Evolutionary conservation across 92 coral and sea anemone species (phyloP).

Genomic region (Parazoanthus atlanticus): DNA sequence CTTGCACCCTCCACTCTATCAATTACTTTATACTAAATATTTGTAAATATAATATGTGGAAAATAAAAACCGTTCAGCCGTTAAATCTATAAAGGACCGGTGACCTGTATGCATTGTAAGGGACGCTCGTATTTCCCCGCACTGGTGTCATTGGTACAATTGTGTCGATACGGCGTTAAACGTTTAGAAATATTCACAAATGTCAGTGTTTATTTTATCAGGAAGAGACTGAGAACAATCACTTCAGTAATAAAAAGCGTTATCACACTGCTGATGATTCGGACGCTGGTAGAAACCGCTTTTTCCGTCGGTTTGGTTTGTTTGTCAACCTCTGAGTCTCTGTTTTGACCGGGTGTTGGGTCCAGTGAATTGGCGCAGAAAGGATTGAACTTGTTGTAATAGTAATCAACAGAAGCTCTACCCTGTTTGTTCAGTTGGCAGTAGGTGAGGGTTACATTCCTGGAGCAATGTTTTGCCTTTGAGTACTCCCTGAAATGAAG

Average conservation of each 20-base stretch:
- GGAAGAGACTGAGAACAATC: not conserved
- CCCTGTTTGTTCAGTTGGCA: conserved; percentile 1
- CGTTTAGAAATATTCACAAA: too few species aligned
- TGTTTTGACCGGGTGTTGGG: conserved; percentile 1
- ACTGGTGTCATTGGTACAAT: too few species aligned
- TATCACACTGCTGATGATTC: not conserved
- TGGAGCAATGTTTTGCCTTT: conserved; percentile 21
- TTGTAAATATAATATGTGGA: too few species aligned
- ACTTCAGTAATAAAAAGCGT: not conserved
- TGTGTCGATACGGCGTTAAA: too few species aligned
- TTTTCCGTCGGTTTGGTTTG: not conserved
- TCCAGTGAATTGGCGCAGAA: conserved; percentile 30
- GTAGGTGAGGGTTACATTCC: not conserved
- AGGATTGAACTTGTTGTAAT: conserved; percentile 19
- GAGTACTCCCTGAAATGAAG: conserved; percentile 22
- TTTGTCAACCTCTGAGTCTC: not conserved
- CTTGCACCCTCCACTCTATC: too few species aligned
- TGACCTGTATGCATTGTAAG: too few species aligned
- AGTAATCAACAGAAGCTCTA: not conserved
- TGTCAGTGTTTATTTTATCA: not conserved
- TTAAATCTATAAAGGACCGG: too few species aligned
- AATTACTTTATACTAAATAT: too few species aligned
- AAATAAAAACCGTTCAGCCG: too few species aligned
- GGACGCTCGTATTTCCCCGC: too few species aligned
- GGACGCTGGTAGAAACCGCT: not conserved